Evolutionary conservation across 2,113 vertebrate genomes (phyloP).

Genomic region (Platanista minor): DNA sequence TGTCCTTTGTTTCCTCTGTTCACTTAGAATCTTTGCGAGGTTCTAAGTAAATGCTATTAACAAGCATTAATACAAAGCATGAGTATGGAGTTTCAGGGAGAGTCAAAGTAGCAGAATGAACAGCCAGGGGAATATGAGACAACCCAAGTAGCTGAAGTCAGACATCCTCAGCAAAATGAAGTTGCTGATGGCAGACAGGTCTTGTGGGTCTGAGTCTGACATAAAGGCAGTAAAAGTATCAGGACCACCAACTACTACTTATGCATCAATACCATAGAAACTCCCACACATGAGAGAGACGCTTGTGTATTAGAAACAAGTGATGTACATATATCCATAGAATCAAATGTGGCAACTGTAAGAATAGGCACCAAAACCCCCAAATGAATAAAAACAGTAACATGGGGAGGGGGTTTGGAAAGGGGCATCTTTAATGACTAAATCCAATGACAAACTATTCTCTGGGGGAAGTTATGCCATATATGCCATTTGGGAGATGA

Average conservation of each 20-base stretch:
- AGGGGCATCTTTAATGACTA: background rate
- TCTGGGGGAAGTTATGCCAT: background rate
- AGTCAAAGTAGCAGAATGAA: conserved; percentile 3
- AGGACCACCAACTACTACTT: background rate
- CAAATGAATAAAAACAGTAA: background rate
- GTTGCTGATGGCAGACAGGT: background rate
- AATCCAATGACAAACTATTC: background rate
- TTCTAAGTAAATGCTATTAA: conserved; percentile 35
- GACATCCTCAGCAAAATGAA: background rate
- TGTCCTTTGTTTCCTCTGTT: conserved; percentile 19
- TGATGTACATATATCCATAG: background rate
- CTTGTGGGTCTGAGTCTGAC: background rate
- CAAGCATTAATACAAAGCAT: background rate
- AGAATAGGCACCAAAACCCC: background rate
- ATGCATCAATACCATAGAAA: background rate
- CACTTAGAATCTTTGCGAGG: background rate
- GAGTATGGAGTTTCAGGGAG: background rate
- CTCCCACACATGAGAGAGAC: background rate
- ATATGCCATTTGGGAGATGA: background rate
- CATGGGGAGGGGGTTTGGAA: background rate
- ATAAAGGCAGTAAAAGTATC: background rate
- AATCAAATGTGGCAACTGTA: background rate
- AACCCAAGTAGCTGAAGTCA: background rate
- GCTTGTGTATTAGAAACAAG: background rate
- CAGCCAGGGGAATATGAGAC: background rate